A percentile compares a stretch with the other conserved stretches of the same genome.
Evolutionary conservation across 2,113 vertebrate species (phyloP).

Genomic region (Pipra filicauda): DNA sequence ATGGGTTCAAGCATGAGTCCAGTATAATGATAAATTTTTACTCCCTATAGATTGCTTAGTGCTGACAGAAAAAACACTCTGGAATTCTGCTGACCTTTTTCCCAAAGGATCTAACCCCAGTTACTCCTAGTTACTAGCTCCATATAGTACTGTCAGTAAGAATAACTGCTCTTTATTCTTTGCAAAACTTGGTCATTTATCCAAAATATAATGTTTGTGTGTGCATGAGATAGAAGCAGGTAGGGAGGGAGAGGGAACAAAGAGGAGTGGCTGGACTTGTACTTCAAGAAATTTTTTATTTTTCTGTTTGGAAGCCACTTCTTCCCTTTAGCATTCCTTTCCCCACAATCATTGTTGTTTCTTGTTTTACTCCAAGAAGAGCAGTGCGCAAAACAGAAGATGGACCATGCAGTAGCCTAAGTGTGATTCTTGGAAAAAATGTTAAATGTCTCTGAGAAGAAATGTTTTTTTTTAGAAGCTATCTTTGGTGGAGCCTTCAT

Average conservation of each 20-base stretch:
- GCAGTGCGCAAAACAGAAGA: neutral
- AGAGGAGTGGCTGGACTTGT: neutral
- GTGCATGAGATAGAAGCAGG: constrained; percentile 2
- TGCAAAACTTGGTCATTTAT: neutral
- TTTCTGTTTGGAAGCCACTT: neutral
- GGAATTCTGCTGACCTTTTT: constrained; percentile 32
- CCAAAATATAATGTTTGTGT: neutral
- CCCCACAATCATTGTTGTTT: neutral
- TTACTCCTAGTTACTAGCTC: constrained; percentile 45
- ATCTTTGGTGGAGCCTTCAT: neutral
- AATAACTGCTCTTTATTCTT: constrained; percentile 21
- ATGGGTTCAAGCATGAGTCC: neutral
- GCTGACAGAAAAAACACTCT: constrained; percentile 31
- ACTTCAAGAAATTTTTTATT: neutral
- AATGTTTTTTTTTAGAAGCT: neutral
- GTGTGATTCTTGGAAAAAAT: neutral
- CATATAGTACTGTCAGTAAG: constrained; percentile 28
- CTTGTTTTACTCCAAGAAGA: neutral
- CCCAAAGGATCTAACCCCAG: neutral
- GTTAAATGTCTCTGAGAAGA: neutral
- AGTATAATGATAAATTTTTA: constrained; percentile 42
- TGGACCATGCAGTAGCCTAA: neutral
- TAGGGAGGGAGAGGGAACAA: neutral
- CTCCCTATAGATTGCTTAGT: neutral
- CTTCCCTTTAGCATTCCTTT: neutral